A percentile compares a stretch with the other conserved stretches of the same genome.
Conservation (phyloP, 2,797 vertebrate species). For the Gymnoscopelus braueri region DNA sequence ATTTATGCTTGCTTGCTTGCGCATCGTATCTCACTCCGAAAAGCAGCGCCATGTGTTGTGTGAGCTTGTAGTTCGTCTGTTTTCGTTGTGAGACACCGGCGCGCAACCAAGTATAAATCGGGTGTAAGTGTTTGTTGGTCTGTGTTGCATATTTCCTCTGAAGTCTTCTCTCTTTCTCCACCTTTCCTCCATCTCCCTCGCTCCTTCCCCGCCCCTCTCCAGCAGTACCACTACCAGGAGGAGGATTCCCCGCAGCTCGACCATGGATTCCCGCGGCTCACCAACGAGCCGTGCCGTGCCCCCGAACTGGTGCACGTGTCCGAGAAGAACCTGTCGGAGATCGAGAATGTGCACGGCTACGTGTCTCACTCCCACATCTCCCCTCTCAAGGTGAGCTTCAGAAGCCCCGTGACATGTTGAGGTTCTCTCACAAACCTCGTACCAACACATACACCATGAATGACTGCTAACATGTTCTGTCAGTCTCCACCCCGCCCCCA, state of each 20-base stretch:
- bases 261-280: conserved; percentile 91
- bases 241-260: conserved; percentile 89
- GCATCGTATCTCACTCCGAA: too few species aligned
- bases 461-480: conserved; percentile 26
- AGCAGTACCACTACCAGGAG: conserved; percentile 96
- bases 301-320: conserved; percentile 96
- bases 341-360: conserved; percentile 97
- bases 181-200: neutral
- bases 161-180: neutral
- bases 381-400: conserved; percentile 90
- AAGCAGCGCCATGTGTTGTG: too few species aligned
- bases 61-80: neutral
- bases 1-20: too few species aligned
- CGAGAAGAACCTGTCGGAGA: conserved; percentile 96
- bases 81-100: neutral
- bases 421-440: conserved; percentile 10
- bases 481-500: conserved; percentile 2
- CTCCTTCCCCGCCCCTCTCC: neutral
- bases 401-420: too few species aligned
- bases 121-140: neutral
- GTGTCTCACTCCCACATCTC: conserved; percentile 97
- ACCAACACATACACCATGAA: conserved; percentile 16
- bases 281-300: conserved; percentile 86
- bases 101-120: neutral
- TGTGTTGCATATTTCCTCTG: neutral